Conservation (phyloP, 2,888 invertebrate species). For the Auanema sp. region DNA sequence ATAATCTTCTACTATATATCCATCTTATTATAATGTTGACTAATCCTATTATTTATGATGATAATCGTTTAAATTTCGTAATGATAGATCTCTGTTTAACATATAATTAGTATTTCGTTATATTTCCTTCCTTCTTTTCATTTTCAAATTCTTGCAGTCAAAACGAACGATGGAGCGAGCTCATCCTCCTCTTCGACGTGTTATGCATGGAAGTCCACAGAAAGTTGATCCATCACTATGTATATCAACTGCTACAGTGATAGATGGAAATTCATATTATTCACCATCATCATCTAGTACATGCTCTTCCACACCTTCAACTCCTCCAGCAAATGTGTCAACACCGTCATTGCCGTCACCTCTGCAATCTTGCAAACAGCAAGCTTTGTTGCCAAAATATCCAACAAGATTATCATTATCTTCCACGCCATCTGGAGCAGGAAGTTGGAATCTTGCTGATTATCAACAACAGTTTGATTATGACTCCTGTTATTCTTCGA, state of each 20-base stretch:
- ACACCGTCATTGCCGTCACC: neutral
- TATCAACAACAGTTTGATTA: constrained; percentile 11
- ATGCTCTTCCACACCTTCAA: neutral
- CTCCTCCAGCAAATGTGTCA: neutral
- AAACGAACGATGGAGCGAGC: constrained; percentile 14
- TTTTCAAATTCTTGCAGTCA: neutral
- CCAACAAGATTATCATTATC: no score
- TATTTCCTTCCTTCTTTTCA: constrained; percentile 6
- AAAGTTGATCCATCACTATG: constrained; percentile 19
- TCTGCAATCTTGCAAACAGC: neutral
- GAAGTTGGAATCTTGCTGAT: no score
- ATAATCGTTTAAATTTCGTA: no score
- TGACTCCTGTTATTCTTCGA: constrained; percentile 49
- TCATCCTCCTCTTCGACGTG: constrained; percentile 22
- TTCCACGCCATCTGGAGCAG: no score
- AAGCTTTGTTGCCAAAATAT: no score
- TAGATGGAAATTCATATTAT: neutral
- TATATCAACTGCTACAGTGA: neutral
- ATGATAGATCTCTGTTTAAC: no score
- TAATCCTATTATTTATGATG: constrained; percentile 1
- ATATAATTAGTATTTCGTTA: neutral
- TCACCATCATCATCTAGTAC: neutral
- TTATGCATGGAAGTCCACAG: constrained; percentile 15
- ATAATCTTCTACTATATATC: no score
- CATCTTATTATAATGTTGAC: neutral